A percentile compares a stretch with the other conserved stretches of the same genome.
phyloP scores from a whole-genome alignment of 2,888 invertebrate species.

The Erebia epiphron region DNA sequence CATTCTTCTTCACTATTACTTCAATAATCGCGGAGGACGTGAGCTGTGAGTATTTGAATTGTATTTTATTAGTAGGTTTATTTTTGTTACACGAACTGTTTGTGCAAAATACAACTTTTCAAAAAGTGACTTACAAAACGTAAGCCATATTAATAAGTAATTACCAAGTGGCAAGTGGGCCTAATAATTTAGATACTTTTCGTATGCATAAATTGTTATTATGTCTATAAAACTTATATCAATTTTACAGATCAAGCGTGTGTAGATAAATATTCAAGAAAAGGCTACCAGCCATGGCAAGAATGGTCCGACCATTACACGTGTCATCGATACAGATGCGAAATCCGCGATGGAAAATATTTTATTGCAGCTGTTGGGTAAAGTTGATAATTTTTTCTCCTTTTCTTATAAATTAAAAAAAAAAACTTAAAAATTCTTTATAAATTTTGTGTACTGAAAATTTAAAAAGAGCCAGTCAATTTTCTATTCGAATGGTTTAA shows the following conservation, averaged over 20 bases:
- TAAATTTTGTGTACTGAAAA: too few relatives aligned
- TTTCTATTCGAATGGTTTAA: too few relatives aligned
- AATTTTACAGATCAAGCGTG: slow-evolving; percentile 70
- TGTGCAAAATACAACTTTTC: background rate
- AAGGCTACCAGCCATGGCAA: slow-evolving; percentile 79
- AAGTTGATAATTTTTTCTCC: slow-evolving; percentile 14
- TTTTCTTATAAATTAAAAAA: too few relatives aligned
- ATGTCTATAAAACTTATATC: background rate
- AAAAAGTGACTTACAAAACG: too few relatives aligned
- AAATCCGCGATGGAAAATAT: slow-evolving; percentile 76
- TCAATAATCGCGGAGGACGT: slow-evolving; percentile 66
- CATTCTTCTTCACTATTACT: slow-evolving; percentile 54
- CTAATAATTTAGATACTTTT: too few relatives aligned
- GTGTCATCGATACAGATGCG: slow-evolving; percentile 75
- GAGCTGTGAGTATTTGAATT: slow-evolving; percentile 65
- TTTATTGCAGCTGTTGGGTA: slow-evolving; percentile 79
- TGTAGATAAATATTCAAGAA: slow-evolving; percentile 78
- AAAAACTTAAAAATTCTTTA: too few relatives aligned
- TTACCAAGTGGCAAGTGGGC: too few relatives aligned
- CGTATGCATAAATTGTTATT: background rate
- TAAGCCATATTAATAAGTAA: too few relatives aligned
- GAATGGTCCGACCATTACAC: slow-evolving; percentile 80
- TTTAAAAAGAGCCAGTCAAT: too few relatives aligned
- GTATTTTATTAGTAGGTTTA: background rate
- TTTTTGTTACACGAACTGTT: background rate